Evolutionary conservation across 2,888 invertebrate species (phyloP).

Genomic region (Parapristionchus giblindavisi): DNA sequence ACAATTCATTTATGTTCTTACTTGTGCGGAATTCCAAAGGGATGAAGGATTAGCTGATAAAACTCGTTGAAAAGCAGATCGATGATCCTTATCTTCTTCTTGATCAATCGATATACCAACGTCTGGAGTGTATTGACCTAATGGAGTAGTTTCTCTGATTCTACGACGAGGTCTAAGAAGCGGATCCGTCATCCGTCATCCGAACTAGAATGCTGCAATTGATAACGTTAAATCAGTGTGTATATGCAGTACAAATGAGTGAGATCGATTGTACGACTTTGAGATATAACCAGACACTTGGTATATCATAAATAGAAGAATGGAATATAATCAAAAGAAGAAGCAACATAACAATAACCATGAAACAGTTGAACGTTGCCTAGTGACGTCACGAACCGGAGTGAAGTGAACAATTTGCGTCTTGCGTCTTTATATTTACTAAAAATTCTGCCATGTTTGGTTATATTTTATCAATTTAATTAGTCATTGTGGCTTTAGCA

Average conservation of each 20-base stretch:
- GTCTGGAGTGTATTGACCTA: conserved; percentile 29
- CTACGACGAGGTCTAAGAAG: conserved; percentile 37
- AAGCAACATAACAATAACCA: not conserved
- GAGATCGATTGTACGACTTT: not conserved
- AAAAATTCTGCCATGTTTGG: not conserved
- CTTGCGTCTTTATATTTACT: not conserved
- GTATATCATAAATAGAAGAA: not conserved
- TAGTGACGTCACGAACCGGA: conserved; percentile 5
- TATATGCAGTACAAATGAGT: not conserved
- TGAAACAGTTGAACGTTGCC: not conserved
- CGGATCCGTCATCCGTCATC: conserved; percentile 61
- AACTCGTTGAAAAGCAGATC: conserved; percentile 42
- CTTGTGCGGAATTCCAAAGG: conserved; percentile 67
- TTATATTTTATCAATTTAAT: not conserved
- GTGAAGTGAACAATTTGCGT: not conserved
- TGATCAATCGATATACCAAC: conserved; percentile 18
- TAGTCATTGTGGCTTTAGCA: not conserved
- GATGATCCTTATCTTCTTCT: conserved; percentile 34
- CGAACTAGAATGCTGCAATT: not conserved
- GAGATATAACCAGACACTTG: not conserved
- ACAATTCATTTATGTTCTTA: conserved; percentile 42
- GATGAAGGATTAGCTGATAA: conserved; percentile 62
- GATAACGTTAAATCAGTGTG: not conserved
- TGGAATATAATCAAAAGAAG: not conserved
- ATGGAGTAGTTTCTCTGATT: conserved; percentile 27